Base-by-base conservation (phyloP, 2,888 invertebrate genomes). In the Harpalus rubripes region DNA sequence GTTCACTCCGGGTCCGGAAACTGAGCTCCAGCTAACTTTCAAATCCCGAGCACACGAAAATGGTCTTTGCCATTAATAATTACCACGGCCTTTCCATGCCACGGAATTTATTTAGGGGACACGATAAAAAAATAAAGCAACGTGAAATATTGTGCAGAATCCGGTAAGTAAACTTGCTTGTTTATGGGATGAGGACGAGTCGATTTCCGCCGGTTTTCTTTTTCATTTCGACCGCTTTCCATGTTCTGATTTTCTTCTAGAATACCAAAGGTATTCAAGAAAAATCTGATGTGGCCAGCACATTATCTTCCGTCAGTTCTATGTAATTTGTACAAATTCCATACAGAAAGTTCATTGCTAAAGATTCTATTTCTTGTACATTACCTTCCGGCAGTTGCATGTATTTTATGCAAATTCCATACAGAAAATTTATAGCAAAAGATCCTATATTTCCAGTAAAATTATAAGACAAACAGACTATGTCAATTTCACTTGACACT, bases 1-100 rank as follows among this genome's bases (percentile, higher is more conserved):
- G n/a, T 79, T 32, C 16, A 18, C 59, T 59, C 63, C 39, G 61
- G 80, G 56, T 80, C 63, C 63, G 81, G 81, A 81, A 81, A 81
- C 44, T 5, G 18, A 8, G 61, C 16, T 15, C 63, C 61, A 63
- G 61, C 15, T 65, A 81, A 81, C 81, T 81, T 81, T 52, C 44
- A 65, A 81, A 81, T 81, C 81, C 80, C 81, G 76, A 26, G 59
- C 80, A 80, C 81, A 81, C 81, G 63, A 81, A 78, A 81, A 81
- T 81, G 81, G 65, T 81, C 81, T 41, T 41, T 44, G 41, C 18
- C 81, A 81, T 81, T 81, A 81, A 81, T 81, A 81, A 81, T 81
- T 81, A 65, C 81, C 52, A 44, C 59, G 59, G 76, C 41, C 80
- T 41, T 61, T 41, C 32, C 41, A 32, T 61, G 59, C 41, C 59